phyloP scores from a whole-genome alignment of 2,113 vertebrate genomes.

The Coracopsis vasa region DNA sequence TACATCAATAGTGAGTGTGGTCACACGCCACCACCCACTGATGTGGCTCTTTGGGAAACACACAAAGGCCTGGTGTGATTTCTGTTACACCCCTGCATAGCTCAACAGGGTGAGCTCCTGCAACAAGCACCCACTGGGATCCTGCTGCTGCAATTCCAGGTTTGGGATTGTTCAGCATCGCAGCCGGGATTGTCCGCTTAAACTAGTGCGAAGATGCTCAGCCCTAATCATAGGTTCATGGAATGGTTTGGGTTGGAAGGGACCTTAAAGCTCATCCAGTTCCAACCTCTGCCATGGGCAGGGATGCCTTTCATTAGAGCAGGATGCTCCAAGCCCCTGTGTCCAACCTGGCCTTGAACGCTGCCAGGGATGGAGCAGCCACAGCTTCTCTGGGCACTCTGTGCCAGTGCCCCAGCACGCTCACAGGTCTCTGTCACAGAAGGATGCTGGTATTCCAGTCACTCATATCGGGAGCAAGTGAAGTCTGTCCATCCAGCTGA shows the following conservation, averaged over 20 bases:
- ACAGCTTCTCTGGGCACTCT: neutral
- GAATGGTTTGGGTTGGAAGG: neutral
- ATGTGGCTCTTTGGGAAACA: too few species aligned
- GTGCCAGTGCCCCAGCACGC: neutral
- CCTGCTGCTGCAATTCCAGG: neutral
- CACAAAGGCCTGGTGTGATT: fast-evolving
- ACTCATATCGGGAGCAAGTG: neutral
- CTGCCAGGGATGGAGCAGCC: neutral
- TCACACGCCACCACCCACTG: neutral
- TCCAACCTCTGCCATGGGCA: neutral
- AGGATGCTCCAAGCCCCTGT: neutral
- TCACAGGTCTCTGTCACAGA: neutral
- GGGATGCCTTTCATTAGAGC: neutral
- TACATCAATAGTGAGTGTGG: fast-evolving
- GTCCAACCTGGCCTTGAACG: neutral
- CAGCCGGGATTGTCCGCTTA: fast-evolving
- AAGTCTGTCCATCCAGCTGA: neutral
- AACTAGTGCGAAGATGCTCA: fast-evolving
- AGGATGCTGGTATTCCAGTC: neutral
- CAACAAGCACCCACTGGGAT: neutral
- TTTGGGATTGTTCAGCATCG: neutral
- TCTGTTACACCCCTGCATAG: too few species aligned
- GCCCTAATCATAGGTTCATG: neutral
- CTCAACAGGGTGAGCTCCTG: fast-evolving
- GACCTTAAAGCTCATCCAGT: neutral